A percentile compares a stretch with the other conserved stretches of the same genome.
Evolutionary conservation across 2,113 vertebrate species (phyloP).

Genomic region (Natator depressus): DNA sequence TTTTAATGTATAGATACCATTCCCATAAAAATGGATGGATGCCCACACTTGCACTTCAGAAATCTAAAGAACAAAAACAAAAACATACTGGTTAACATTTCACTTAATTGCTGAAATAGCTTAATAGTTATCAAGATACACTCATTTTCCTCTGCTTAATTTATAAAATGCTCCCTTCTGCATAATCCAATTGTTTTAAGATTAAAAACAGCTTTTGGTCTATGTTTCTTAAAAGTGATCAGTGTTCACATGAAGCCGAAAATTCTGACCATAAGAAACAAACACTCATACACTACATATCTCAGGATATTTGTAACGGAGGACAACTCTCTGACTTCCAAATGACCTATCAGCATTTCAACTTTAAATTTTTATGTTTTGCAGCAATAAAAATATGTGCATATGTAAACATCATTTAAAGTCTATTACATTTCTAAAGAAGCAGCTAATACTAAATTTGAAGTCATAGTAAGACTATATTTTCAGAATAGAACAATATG

Average conservation of each 20-base stretch:
- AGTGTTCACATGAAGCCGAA: conserved; percentile 34
- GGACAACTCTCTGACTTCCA: background rate
- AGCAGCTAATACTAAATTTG: background rate
- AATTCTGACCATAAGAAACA: conserved; percentile 30
- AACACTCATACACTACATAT: background rate
- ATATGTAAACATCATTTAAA: background rate
- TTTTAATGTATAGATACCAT: conserved; percentile 6
- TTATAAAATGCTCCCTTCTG: conserved; percentile 58
- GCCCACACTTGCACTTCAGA: background rate
- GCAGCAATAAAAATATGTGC: background rate
- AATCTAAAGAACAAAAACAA: conserved; percentile 8
- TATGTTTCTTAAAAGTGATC: background rate
- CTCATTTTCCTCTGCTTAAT: conserved; percentile 50
- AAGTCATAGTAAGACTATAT: background rate
- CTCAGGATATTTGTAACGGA: background rate
- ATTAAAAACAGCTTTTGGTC: conserved; percentile 43
- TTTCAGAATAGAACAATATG: background rate
- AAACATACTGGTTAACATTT: conserved; percentile 41
- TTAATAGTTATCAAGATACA: conserved; percentile 70
- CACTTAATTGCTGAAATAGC: conserved; percentile 49
- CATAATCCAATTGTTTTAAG: conserved; percentile 52
- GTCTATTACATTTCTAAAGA: background rate
- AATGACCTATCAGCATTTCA: background rate
- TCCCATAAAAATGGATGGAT: conserved; percentile 27
- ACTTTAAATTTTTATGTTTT: background rate